phyloP scores from a whole-genome alignment of 2,797 vertebrate genomes.

The Malurus leucopterus region DNA sequence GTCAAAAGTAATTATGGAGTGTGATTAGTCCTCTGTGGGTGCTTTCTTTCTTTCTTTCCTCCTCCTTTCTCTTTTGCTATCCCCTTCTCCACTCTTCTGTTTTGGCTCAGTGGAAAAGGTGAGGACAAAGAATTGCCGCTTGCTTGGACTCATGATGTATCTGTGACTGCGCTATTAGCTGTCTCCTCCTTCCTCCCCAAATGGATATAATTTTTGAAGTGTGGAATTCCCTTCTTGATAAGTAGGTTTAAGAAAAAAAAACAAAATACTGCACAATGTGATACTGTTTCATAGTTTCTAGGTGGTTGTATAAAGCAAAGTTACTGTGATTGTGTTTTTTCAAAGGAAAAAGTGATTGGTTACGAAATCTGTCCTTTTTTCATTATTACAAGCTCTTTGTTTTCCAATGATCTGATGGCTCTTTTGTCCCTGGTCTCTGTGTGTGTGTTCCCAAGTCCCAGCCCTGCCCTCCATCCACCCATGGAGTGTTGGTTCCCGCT shows the following conservation, averaged over 20 bases:
- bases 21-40: slow-evolving; percentile 80
- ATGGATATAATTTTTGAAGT: slow-evolving; percentile 76
- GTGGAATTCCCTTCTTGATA: slow-evolving; percentile 81
- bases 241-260: slow-evolving; percentile 76
- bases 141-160: slow-evolving; percentile 78
- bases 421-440: slow-evolving; percentile 58
- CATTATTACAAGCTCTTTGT: slow-evolving; percentile 79
- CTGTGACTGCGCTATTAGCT: slow-evolving; percentile 79
- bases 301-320: slow-evolving; percentile 88
- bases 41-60: slow-evolving; percentile 60
- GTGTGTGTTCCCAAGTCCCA: neutral
- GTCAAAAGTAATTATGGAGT: slow-evolving; percentile 79
- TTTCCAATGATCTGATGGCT: slow-evolving; percentile 73
- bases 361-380: slow-evolving; percentile 75
- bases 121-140: slow-evolving; percentile 71
- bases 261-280: slow-evolving; percentile 79
- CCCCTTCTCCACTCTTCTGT: slow-evolving; percentile 68
- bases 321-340: slow-evolving; percentile 82
- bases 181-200: slow-evolving; percentile 68
- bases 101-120: slow-evolving; percentile 74
- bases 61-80: slow-evolving; percentile 61
- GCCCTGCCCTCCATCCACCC: neutral
- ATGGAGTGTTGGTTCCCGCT: accelerated
- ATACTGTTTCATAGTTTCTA: slow-evolving; percentile 90
- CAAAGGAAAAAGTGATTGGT: slow-evolving; percentile 82